A percentile compares a stretch with the other conserved stretches of the same genome.
Conservation (phyloP, 2,113 vertebrate genomes). For the Taxidea taxus region DNA sequence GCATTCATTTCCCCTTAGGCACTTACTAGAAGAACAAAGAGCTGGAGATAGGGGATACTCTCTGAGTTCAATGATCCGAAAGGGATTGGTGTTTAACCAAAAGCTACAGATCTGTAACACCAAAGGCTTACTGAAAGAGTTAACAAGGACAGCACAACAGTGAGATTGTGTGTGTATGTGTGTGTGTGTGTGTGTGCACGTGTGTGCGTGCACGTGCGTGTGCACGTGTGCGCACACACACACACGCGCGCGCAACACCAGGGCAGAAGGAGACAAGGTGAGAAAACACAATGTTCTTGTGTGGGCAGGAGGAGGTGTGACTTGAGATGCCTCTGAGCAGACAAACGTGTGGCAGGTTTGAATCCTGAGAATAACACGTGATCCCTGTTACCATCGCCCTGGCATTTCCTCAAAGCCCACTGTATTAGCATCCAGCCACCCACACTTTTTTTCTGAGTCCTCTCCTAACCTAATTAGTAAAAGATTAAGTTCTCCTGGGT, state of each 20-base stretch:
- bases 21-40: not conserved
- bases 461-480: not conserved
- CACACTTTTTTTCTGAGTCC: not conserved
- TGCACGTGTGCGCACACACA: too few relatives aligned
- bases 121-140: not conserved
- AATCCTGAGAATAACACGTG: not conserved
- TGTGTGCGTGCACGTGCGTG: not conserved
- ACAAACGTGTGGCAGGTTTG: not conserved
- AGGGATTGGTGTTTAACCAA: not conserved
- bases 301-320: not conserved
- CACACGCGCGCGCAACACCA: not conserved
- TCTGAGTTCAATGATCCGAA: not conserved
- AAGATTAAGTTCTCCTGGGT: not conserved
- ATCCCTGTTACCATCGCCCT: not conserved
- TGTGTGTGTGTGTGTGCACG: not conserved
- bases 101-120: not conserved
- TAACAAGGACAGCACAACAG: not conserved
- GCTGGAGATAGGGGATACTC: not conserved
- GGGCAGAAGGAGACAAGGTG: not conserved
- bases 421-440: not conserved
- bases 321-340: not conserved
- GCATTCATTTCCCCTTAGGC: not conserved
- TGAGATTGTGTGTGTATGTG: not conserved
- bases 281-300: not conserved
- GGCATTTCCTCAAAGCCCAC: constrained; percentile 18